phyloP scores from a whole-genome alignment of 2,888 invertebrate genomes.

The Operophtera brumata region DNA sequence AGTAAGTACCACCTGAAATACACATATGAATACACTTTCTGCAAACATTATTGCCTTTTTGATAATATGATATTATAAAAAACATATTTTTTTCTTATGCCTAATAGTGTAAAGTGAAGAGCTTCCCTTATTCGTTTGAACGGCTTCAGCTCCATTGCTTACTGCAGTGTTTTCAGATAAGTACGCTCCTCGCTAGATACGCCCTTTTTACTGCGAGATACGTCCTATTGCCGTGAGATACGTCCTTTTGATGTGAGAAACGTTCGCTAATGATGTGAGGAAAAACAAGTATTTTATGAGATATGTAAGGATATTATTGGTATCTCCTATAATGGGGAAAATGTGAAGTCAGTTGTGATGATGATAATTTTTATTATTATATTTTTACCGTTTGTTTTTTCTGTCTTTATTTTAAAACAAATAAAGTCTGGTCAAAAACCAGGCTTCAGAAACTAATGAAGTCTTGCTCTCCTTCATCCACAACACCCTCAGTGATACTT shows the following conservation, averaged over 20 bases:
- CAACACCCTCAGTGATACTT: not conserved
- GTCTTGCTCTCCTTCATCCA: no score
- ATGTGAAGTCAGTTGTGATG: not conserved
- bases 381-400: no score
- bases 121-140: slow-evolving; percentile 5
- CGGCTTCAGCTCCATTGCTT: slow-evolving; percentile 11
- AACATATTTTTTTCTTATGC: not conserved
- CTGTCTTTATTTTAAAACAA: no score
- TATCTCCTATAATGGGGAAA: not conserved
- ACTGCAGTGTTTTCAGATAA: slow-evolving; percentile 4
- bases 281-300: slow-evolving; percentile 13
- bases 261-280: slow-evolving; percentile 13
- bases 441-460: no score
- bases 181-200: no score
- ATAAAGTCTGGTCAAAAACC: no score
- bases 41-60: not conserved
- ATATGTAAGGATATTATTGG: not conserved
- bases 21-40: not conserved
- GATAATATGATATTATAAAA: not conserved
- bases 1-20: no score
- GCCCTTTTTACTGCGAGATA: slow-evolving; percentile 8
- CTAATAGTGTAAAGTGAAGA: not conserved
- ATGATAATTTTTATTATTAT: not conserved
- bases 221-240: slow-evolving; percentile 1
- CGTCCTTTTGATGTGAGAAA: not conserved